Evolutionary conservation across 2,113 vertebrate species (phyloP), one percentile per base, ranked within the genome.

Genomic region (Pionites leucogaster): DNA sequence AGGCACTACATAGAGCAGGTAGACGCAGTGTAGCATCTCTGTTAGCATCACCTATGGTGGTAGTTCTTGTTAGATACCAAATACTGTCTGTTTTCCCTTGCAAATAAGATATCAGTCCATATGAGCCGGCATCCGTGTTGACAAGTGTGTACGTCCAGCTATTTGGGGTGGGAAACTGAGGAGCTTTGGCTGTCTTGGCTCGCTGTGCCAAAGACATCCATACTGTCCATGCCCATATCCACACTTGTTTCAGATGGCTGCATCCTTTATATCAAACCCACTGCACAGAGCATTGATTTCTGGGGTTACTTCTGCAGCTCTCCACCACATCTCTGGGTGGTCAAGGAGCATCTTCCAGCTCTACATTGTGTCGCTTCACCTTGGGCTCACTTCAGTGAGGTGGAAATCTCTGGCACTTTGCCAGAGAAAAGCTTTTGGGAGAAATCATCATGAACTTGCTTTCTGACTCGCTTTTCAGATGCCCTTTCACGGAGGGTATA

Each of bases 301-400:
- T 65, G 35, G 46, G 35, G 16, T 57, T 10, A 25, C 27, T 90
- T 83, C 15, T 91, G 49, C 83, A 28, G 9, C 20, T 55, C 3
- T 55, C 62, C 47, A 41, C 25, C 29, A 16, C 7, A 1, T 37
- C 35, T 71, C 53, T 60, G 76, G 29, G 33, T 16, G 44, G 7
- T 33, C 50, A 77, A 52, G 2, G 2, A 68, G 24, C 3, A 13
- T 17, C 24, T 67, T 33, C 41, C 47, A 55, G 29, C 74, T 52
- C 52, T 29, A 33, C 1, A 0, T 4, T 18, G 28, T 0, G 0
- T 2, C 18, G 42, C 53, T 74, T 92, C 39, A 23, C 37, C 52
- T 29, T 11, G 4, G 10, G n/a, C 24, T 74, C 49, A 2, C 80
- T 41, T 53, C 28, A 63, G 69, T 28, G 20, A 75, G 83, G 37